Evolutionary conservation across 2,888 invertebrate genomes (phyloP).

Genomic region (Agrotis clavis): DNA sequence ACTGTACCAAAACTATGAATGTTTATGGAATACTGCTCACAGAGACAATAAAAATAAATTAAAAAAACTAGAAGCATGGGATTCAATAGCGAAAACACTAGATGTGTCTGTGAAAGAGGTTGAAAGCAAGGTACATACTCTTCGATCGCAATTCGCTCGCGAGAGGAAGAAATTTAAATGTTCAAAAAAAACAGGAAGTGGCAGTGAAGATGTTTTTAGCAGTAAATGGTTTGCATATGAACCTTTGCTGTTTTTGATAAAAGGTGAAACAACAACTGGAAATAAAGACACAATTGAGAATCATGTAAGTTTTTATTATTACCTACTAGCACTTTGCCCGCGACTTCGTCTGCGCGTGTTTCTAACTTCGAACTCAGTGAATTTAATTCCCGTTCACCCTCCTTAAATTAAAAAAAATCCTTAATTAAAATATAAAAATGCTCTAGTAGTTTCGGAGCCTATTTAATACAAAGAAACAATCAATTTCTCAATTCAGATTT

Average conservation of each 20-base stretch:
- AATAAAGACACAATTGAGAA: neutral
- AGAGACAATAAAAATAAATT: slow-evolving; percentile 7
- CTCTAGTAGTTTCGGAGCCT: too few species aligned
- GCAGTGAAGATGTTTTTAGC: neutral
- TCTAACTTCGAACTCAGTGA: too few species aligned
- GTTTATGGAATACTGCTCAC: slow-evolving; percentile 10
- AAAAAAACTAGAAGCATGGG: neutral
- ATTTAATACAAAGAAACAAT: too few species aligned
- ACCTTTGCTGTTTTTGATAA: neutral
- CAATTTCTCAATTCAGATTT: too few species aligned
- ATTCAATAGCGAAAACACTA: neutral
- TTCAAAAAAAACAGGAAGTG: neutral
- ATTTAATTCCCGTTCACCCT: too few species aligned
- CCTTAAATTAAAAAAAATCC: too few species aligned
- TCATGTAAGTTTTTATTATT: neutral
- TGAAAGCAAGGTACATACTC: neutral
- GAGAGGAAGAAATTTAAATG: neutral
- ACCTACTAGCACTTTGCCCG: too few species aligned
- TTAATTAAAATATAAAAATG: too few species aligned
- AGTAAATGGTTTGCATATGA: neutral
- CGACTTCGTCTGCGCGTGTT: too few species aligned
- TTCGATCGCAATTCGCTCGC: neutral
- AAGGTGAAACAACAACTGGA: neutral
- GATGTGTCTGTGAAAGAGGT: neutral
- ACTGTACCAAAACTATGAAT: slow-evolving; percentile 9